Evolutionary conservation across 2,797 vertebrate species (phyloP), one percentile per base, ranked within the genome.

Genomic region (Lagorchestes hirsutus): DNA sequence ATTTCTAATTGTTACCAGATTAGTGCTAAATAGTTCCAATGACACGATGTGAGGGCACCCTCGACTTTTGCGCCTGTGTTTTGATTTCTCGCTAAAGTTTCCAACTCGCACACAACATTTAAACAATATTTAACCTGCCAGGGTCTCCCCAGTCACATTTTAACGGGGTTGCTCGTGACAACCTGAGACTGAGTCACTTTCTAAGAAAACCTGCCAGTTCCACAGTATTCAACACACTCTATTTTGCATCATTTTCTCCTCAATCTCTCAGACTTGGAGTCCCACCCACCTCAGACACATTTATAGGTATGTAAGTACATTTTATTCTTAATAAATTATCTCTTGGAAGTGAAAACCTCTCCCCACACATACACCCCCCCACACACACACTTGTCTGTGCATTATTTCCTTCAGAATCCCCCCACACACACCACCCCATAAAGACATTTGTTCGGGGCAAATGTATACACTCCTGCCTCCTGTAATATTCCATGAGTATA

Each of bases 61-160:
- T 93, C 10, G 59, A 1, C 92, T 27, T 12, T 91, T 55, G 57
- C 0, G 90, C 54, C 82, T 55, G 59, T 29, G 18, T 91, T 96
- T 94, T 57, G 31, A 50, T 94, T 0, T 87, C 1, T 52, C 57
- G 40, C 93, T 8, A 92, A 92, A 98, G 96, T 98, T 98, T 98
- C 96, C 93, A 82, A 95, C 57, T 97, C 95, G 58, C 50, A 59
- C 90, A 97, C 90, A 97, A 93, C 87, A 56, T 95, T 93, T 96
- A 92, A 62, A 62, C 94, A 97, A 91, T 34, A 93, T 97, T 97
- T 97, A 98, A 98, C 96, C 97, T 98, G 97, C 95, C 94, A 54
- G 62, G 94, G 94, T 96, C 92, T 97, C 93, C 94, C 8, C 40
- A 96, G 95, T 90, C 96, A 52, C 95, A 67, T 97, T 97, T 96